Base-by-base conservation (phyloP, 1,140 invertebrate species). In the Portunus trituberculatus region DNA sequence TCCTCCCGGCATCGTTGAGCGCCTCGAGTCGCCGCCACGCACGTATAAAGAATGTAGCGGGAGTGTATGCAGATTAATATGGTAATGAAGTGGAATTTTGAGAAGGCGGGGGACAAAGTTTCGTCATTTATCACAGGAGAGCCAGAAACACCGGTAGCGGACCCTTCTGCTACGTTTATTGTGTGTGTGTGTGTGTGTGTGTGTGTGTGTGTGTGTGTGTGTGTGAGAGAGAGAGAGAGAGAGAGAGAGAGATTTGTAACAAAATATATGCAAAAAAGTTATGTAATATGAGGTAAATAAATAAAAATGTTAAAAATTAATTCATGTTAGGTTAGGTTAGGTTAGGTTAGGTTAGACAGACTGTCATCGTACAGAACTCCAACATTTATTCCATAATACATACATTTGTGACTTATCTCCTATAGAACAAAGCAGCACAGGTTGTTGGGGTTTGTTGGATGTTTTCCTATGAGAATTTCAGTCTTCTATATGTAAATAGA, bases 401-500 rank as follows among this genome's bases (percentile, higher is more conserved):
- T 95, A 95, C 94, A 95, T 95, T 95, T 95, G 94, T 95, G 94
- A 88, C 94, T 95, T 95, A 95, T 92, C 45, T 82, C 32, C 94
- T 95, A 95, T 46, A 95, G 94, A 95, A 95, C 94, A 92, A 95
- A 95, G 94, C 91, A 95, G 94, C 94, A 88, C 94, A 87, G 86
- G 59, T 89, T 59, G 91, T 67, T 67, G 67, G 67, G 67, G 8
- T 59, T 89, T 59, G 91, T 67, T 67, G 16, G 67, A 7, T 76
- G 12, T 76, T 20, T 86, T 95, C 88, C 94, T 95, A 95, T 92
- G 91, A 95, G 94, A 95, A 95, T 88, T 88, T 93, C 84, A 93
- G 94, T 95, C 94, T 95, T 82, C 94, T 95, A 95, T 95, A 95
- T 95, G 94, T 95, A 95, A 95, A 95, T 93, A 92, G 94, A 95